Conservation (phyloP, 2,888 invertebrate species). For the Chelonus formosanus region DNA sequence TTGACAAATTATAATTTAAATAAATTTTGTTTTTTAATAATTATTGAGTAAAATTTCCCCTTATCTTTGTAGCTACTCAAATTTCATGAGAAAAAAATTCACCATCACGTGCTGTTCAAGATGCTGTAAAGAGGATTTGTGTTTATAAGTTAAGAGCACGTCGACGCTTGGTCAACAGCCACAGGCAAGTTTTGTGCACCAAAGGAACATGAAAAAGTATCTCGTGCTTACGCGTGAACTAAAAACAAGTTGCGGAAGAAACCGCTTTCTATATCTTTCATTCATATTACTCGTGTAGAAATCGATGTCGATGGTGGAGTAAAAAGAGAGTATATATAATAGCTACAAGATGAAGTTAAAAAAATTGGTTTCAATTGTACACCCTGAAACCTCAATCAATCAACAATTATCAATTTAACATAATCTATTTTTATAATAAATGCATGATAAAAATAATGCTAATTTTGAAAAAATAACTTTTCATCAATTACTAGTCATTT, state of each 20-base stretch:
- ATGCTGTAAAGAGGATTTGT: slow-evolving; percentile 39
- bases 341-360: too few species aligned
- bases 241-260: slow-evolving; percentile 29
- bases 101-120: background rate
- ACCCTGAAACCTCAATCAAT: too few species aligned
- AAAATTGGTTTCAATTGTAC: too few species aligned
- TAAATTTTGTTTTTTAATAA: too few species aligned
- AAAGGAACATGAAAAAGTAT: background rate
- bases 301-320: slow-evolving; percentile 12
- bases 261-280: slow-evolving; percentile 27
- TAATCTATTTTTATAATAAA: too few species aligned
- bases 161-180: slow-evolving; percentile 14
- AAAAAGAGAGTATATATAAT: background rate
- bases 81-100: background rate
- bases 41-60: background rate
- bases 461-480: too few species aligned
- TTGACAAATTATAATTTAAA: too few species aligned
- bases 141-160: slow-evolving; percentile 34
- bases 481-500: too few species aligned
- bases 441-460: too few species aligned
- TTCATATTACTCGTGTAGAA: slow-evolving; percentile 22
- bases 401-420: too few species aligned
- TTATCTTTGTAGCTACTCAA: background rate
- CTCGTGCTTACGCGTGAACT: background rate
- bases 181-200: slow-evolving; percentile 23